Evolutionary conservation across 1,140 invertebrate species (phyloP), one percentile per base, ranked within the genome.

Genomic region (Drosophila lacertosa): DNA sequence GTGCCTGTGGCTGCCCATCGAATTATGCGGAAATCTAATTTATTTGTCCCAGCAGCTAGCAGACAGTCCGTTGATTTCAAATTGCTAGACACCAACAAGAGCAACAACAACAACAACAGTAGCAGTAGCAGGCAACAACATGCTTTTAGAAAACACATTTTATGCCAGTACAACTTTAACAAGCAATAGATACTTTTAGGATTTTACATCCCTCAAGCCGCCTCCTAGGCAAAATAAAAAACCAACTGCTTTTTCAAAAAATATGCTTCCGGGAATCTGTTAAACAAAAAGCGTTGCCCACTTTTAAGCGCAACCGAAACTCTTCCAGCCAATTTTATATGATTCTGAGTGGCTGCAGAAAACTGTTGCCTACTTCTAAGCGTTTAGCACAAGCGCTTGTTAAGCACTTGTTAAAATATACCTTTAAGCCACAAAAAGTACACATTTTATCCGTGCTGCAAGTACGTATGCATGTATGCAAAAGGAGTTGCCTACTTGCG

Each of bases 11-110:
- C 77, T 67, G 60, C 47, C 73, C 75, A 57, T 62, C 69, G 68
- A 65, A 76, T 77, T 76, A 77, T 54, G 58, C 63, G 75, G 60
- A 58, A 75, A 76, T 68, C 67, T 79, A 84, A 79, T 83, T 84
- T 79, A 79, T 62, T 66, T 60, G 39, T 51, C 57, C 67, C 53
- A 77, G 51, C 37, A 51, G 39, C 48, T 20, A 39, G 33, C 22
- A 39, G 33, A 18, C 66, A 63, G 48, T 54, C 33, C 39, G 59
- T 69, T 69, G 66, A 69, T 69, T 51, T 69, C 58, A 69, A 63
- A 69, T 69, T 63, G 66, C 50, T 60, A 10, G 29, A 20, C 64
- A 7, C 15, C 32, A 32, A 42, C 45, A 40, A n/a, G 22, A 33
- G 10, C 11, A 40, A 18, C 53, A 42, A n/a, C 18, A 44, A 13